These are phyloP conservation scores for Nyctereutes procyonoides DNA, from an alignment of 2,113 vertebrate species.

Conservation along the genomic window DNA sequence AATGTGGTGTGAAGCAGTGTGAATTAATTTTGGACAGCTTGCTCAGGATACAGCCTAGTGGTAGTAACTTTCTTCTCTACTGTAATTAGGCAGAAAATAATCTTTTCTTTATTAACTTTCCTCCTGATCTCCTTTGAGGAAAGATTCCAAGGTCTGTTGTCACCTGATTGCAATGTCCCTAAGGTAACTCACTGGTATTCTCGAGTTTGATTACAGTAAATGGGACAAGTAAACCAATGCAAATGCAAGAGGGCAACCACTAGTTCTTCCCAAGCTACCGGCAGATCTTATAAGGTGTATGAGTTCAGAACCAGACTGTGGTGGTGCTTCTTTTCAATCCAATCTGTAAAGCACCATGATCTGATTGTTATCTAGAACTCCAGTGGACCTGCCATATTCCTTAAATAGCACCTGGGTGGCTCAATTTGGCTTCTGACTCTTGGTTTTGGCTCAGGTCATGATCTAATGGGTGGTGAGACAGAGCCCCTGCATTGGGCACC, in stretches of 20 bases:
- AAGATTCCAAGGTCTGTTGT: slow-evolving; percentile 33
- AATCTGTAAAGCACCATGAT: slow-evolving; percentile 19
- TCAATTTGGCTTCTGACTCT: background rate
- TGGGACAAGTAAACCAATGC: slow-evolving; percentile 9
- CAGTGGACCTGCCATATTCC: background rate
- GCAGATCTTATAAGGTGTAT: slow-evolving; percentile 9
- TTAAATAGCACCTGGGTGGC: background rate
- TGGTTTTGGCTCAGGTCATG: background rate
- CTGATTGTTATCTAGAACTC: slow-evolving; percentile 1
- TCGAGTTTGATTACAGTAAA: slow-evolving; percentile 56
- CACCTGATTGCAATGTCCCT: background rate
- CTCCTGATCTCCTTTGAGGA: slow-evolving; percentile 54
- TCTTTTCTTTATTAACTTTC: slow-evolving; percentile 35
- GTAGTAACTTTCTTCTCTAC: slow-evolving; percentile 16
- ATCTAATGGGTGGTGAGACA: background rate
- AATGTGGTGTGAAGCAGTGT: background rate
- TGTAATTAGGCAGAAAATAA: slow-evolving; percentile 49
- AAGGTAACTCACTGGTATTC: background rate
- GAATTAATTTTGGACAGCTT: background rate
- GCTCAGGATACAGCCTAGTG: background rate
- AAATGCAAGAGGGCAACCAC: background rate
- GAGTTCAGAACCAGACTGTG: slow-evolving; percentile 37
- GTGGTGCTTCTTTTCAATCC: background rate
- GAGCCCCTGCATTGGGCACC: background rate
- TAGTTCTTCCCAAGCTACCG: background rate